Conservation (phyloP, 2,888 invertebrate species). For the Monochamus alternatus region DNA sequence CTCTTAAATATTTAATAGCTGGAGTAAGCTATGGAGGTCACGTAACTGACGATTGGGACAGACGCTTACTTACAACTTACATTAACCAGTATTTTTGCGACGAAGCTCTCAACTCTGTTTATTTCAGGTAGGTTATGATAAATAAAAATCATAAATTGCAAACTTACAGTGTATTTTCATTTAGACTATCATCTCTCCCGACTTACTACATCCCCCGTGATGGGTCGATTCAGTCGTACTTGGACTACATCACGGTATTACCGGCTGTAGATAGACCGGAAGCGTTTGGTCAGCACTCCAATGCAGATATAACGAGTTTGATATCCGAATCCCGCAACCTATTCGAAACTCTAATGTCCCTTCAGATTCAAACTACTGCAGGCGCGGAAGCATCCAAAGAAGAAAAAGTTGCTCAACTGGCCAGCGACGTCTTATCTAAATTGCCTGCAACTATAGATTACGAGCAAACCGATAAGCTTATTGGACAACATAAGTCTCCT, state of each 20-base stretch:
- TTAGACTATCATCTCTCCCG: conserved; percentile 81
- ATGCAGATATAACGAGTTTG: conserved; percentile 90
- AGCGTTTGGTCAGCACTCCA: conserved; percentile 91
- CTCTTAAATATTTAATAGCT: conserved; percentile 89
- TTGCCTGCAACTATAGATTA: conserved; percentile 84
- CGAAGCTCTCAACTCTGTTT: conserved; percentile 77
- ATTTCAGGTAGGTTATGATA: conserved; percentile 74
- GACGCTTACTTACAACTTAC: conserved; percentile 85
- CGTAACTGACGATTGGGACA: conserved; percentile 84
- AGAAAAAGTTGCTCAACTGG: conserved; percentile 80
- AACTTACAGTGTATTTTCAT: neutral
- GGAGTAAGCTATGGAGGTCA: conserved; percentile 93
- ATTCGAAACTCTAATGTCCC: conserved; percentile 84
- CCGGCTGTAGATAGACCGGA: conserved; percentile 88
- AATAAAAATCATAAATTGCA: neutral
- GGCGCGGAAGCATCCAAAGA: conserved; percentile 77
- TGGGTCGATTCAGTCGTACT: conserved; percentile 85
- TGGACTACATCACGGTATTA: conserved; percentile 84
- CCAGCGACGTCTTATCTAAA: conserved; percentile 81
- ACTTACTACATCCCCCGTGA: conserved; percentile 89
- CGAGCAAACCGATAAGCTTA: conserved; percentile 82
- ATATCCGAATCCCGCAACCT: conserved; percentile 85
- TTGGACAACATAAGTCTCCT: conserved; percentile 83
- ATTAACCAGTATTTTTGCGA: conserved; percentile 88
- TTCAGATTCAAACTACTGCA: conserved; percentile 79